These are phyloP conservation scores for Nestor notabilis DNA, from an alignment of 2,113 vertebrate species.

Conservation along the genomic window DNA sequence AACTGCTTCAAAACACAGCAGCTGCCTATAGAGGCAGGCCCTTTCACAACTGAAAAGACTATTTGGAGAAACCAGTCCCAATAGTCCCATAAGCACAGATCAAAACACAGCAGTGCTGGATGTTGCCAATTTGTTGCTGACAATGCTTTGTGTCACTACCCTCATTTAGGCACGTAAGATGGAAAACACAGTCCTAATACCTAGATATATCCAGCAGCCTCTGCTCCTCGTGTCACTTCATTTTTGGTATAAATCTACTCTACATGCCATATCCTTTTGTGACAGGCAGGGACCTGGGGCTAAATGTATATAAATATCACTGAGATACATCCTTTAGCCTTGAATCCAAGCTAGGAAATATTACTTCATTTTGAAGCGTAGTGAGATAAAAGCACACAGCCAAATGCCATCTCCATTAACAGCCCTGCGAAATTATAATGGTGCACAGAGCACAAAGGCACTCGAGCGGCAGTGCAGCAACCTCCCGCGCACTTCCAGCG, in stretches of 20 bases:
- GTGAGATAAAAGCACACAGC: not conserved
- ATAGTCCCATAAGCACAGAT: not conserved
- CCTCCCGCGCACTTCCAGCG: not conserved
- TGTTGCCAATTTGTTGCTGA: not conserved
- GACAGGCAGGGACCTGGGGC: not conserved
- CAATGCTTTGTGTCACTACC: not conserved
- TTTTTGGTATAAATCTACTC: not conserved
- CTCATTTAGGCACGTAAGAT: not conserved
- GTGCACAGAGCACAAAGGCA: not conserved
- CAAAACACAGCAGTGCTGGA: not conserved
- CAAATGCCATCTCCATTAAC: not conserved
- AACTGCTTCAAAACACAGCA: not conserved
- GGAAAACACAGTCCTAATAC: not conserved
- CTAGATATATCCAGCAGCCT: not conserved
- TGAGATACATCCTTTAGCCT: not conserved
- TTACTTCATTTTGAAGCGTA: not conserved
- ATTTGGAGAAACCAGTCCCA: not conserved
- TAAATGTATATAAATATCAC: not conserved
- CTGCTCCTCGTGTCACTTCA: not conserved
- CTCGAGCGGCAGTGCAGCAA: not conserved
- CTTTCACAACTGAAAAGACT: not conserved
- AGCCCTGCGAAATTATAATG: not conserved
- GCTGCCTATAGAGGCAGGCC: not conserved
- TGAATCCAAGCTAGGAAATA: not conserved
- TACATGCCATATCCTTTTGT: not conserved